phyloP scores from a whole-genome alignment of 2,888 invertebrate genomes.

The Limenitis camilla region DNA sequence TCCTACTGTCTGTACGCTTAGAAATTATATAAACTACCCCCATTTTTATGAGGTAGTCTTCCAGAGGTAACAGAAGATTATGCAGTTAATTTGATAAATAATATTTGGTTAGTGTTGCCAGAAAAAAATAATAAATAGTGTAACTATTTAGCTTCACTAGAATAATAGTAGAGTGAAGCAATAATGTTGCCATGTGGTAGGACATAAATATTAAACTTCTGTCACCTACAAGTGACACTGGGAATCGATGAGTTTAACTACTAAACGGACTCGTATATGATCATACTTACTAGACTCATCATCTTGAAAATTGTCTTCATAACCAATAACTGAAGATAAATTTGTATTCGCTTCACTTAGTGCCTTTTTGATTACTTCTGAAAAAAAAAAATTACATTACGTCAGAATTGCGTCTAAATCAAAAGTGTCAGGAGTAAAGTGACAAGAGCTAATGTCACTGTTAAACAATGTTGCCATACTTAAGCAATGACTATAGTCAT shows the following conservation, averaged over 20 bases:
- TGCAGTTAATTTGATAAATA: no score
- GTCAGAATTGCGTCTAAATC: no score
- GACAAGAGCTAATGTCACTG: not conserved
- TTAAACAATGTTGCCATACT: not conserved
- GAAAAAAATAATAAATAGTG: no score
- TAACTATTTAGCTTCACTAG: no score
- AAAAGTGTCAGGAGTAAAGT: no score
- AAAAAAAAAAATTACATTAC: constrained; percentile 9
- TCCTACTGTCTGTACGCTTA: no score
- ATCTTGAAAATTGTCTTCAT: constrained; percentile 27
- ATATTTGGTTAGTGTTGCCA: no score
- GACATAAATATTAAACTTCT: not conserved
- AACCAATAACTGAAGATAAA: constrained; percentile 15
- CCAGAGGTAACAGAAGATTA: no score
- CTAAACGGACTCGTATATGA: no score
- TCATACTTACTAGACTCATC: constrained; percentile 20
- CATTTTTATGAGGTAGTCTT: no score
- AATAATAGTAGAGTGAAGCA: not conserved
- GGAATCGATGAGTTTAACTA: not conserved
- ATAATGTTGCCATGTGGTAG: not conserved
- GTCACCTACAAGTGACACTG: no score
- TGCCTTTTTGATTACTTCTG: constrained; percentile 17
- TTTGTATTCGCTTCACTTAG: constrained; percentile 37
- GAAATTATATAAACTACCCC: no score
- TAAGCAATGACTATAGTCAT: not conserved